These are phyloP conservation scores for Sesamia nonagrioides DNA, from an alignment of 1,140 invertebrate species.

Conservation along the genomic window DNA sequence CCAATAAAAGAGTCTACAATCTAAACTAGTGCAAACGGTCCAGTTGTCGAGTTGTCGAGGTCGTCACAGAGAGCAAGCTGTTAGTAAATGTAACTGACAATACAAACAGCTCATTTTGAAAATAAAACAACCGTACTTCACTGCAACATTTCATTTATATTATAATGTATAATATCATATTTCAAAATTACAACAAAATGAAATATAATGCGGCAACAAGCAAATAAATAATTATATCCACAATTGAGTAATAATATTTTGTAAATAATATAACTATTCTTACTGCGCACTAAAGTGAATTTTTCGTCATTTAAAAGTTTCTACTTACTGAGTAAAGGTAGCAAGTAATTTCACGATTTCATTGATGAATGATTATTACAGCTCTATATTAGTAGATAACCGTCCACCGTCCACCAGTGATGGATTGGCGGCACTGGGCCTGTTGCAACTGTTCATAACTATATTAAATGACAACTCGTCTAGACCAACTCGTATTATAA, in stretches of 20 bases:
- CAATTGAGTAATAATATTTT: not conserved
- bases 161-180: not conserved
- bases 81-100: not conserved
- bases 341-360: slow-evolving; percentile 36
- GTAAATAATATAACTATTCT: slow-evolving; percentile 4
- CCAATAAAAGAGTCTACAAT: slow-evolving; percentile 8
- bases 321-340: not conserved
- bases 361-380: slow-evolving; percentile 26
- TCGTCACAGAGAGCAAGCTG: not conserved
- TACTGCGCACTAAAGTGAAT: not conserved
- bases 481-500: slow-evolving; percentile 28
- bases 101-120: not conserved
- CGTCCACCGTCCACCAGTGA: slow-evolving; percentile 21
- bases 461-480: slow-evolving; percentile 37
- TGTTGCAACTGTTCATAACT: slow-evolving; percentile 33
- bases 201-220: not conserved
- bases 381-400: slow-evolving; percentile 32
- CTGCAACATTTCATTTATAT: not conserved
- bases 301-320: slow-evolving; percentile 10
- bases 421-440: slow-evolving; percentile 9
- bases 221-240: not conserved
- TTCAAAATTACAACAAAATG: not conserved
- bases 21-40: not conserved
- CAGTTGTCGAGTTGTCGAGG: not conserved
- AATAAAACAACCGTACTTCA: not conserved